Evolutionary conservation across 2,888 invertebrate genomes (phyloP).

Genomic region (Stenichneumon culpator): DNA sequence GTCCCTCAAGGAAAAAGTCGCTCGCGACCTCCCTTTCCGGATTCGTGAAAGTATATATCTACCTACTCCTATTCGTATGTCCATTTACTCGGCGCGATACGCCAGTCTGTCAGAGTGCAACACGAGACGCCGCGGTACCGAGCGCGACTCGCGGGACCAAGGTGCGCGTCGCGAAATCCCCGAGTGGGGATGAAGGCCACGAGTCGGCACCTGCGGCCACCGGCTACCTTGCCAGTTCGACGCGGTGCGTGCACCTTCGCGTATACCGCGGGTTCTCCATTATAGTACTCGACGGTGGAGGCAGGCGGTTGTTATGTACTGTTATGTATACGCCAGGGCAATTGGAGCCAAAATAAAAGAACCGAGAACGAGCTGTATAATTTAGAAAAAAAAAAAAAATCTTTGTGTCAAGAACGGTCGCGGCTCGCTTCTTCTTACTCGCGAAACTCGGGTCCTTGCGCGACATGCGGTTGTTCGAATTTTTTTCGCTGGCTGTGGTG

Average conservation of each 20-base stretch:
- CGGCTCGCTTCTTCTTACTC: slow-evolving; percentile 2
- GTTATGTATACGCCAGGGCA: slow-evolving; percentile 22
- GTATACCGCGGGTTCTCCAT: slow-evolving; percentile 37
- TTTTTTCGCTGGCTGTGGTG: slow-evolving; percentile 14
- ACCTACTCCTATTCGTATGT: slow-evolving; percentile 12
- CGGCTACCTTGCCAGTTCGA: slow-evolving; percentile 66
- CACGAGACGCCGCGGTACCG: slow-evolving; percentile 29
- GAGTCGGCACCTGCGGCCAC: slow-evolving; percentile 69
- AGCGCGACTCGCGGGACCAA: slow-evolving; percentile 54
- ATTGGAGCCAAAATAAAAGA: slow-evolving; percentile 5
- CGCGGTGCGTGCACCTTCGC: slow-evolving; percentile 58
- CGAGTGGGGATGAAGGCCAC: slow-evolving; percentile 81
- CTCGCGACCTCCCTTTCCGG: slow-evolving; percentile 73
- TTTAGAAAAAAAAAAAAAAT: background rate
- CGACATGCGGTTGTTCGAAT: slow-evolving; percentile 32
- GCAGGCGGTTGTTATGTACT: slow-evolving; percentile 23
- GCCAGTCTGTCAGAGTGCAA: slow-evolving; percentile 50
- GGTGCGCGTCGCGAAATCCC: slow-evolving; percentile 61
- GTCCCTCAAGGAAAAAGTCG: slow-evolving; percentile 61
- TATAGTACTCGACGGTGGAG: slow-evolving; percentile 48
- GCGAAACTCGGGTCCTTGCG: slow-evolving; percentile 8
- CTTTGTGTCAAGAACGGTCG: slow-evolving; percentile 2
- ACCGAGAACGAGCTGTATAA: background rate
- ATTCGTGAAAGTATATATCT: slow-evolving; percentile 55
- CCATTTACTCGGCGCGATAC: slow-evolving; percentile 3